Percentiles rank a stretch among this genome's conserved stretches.
Evolutionary conservation across 2,113 vertebrate genomes (phyloP).

Genomic region (Marmota monax): DNA sequence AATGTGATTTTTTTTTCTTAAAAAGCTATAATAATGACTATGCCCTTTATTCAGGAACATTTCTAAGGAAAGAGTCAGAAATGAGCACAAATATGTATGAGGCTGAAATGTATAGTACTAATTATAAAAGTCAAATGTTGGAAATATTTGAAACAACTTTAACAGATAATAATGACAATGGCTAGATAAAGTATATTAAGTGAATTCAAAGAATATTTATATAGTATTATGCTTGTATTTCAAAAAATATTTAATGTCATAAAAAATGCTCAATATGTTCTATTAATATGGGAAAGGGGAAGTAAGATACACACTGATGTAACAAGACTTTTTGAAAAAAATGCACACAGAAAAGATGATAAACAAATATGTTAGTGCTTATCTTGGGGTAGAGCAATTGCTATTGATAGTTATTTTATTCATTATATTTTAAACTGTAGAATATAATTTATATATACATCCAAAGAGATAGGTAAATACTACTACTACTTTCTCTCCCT

Average conservation of each 20-base stretch:
- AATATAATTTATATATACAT: neutral
- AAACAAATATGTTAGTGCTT: constrained; percentile 34
- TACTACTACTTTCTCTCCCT: neutral
- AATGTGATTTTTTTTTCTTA: neutral
- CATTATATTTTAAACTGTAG: constrained; percentile 29
- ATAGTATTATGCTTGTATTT: neutral
- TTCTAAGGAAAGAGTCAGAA: constrained; percentile 15
- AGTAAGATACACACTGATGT: neutral
- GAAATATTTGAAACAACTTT: neutral
- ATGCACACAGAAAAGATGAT: neutral
- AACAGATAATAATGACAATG: neutral
- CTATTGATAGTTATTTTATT: neutral
- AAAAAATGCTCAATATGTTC: constrained; percentile 39
- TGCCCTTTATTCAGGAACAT: neutral
- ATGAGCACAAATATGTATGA: neutral
- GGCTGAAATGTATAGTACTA: neutral
- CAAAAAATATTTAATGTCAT: neutral
- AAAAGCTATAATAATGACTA: neutral
- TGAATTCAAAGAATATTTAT: neutral
- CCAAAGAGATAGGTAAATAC: neutral
- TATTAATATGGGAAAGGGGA: neutral
- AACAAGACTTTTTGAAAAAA: neutral
- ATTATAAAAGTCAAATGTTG: constrained; percentile 31
- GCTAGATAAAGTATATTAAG: neutral
- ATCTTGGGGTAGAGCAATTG: neutral